Percentiles rank a stretch among this genome's conserved stretches.
These are phyloP conservation scores for Zhengitettix transpicula DNA, from an alignment of 2,888 invertebrate species.

Conservation along the genomic window DNA sequence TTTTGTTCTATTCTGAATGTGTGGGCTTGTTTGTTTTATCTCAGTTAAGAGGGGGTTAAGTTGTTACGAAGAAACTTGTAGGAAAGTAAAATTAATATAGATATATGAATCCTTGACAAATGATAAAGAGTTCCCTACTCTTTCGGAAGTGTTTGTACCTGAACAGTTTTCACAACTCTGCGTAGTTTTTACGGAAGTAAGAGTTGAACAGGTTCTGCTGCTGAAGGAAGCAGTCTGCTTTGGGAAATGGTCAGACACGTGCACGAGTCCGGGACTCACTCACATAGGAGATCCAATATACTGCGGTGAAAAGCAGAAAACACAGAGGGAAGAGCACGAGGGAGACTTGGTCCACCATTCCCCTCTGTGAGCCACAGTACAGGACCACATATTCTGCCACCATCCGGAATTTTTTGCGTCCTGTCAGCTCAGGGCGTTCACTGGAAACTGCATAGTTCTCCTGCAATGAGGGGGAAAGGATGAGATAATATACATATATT, in stretches of 20 bases:
- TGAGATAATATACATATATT: too few species aligned
- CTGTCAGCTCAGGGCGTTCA: slow-evolving; percentile 4
- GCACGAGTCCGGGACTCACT: slow-evolving; percentile 29
- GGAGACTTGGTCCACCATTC: slow-evolving; percentile 39
- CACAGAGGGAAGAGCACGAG: slow-evolving; percentile 41
- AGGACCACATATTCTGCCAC: slow-evolving; percentile 35
- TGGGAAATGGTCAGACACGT: slow-evolving; percentile 1
- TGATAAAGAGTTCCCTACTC: not conserved
- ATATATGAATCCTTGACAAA: too few species aligned
- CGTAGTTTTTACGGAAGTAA: not conserved
- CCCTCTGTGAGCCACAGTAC: slow-evolving; percentile 44
- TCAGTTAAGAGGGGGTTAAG: too few species aligned
- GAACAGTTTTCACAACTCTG: too few species aligned
- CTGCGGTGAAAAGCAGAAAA: slow-evolving; percentile 37
- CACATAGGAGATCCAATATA: slow-evolving; percentile 44
- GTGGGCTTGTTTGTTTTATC: too few species aligned
- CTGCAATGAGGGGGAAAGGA: not conserved
- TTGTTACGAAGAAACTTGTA: too few species aligned
- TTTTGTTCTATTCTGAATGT: too few species aligned
- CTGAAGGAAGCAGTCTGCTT: not conserved
- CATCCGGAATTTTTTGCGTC: slow-evolving; percentile 22
- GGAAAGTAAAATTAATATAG: not conserved
- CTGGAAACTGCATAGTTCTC: not conserved
- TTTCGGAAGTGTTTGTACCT: too few species aligned
- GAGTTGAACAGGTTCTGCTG: not conserved